Evolutionary conservation across 2,113 vertebrate species (phyloP).

Genomic region (Labeo catla): DNA sequence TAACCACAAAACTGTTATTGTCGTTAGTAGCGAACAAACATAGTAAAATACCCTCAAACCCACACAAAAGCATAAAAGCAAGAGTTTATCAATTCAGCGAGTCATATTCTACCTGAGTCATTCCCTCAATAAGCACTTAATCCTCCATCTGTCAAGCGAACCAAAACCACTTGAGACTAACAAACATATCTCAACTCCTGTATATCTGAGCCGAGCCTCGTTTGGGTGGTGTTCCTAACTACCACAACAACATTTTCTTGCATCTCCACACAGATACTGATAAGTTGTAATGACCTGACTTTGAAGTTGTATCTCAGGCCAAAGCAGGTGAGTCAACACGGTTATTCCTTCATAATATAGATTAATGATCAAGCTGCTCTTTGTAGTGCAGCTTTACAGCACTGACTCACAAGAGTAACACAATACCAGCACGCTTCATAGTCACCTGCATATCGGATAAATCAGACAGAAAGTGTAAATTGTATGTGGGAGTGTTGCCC

Average conservation of each 20-base stretch:
- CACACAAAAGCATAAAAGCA: constrained; percentile 5
- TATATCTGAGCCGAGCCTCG: constrained; percentile 13
- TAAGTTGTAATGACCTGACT: constrained; percentile 28
- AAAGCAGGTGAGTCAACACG: constrained; percentile 51
- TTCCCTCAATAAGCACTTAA: background rate
- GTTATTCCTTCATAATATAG: constrained; percentile 22
- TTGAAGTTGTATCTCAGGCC: constrained; percentile 20
- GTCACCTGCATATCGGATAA: constrained; percentile 24
- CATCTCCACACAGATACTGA: constrained; percentile 27
- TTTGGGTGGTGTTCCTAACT: constrained; percentile 13
- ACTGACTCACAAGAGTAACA: constrained; percentile 42
- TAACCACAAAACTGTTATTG: constrained; percentile 20
- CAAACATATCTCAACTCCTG: constrained; percentile 12
- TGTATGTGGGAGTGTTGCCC: constrained; percentile 44
- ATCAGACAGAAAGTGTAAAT: constrained; percentile 41
- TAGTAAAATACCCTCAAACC: background rate
- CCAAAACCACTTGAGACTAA: background rate
- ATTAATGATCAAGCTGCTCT: constrained; percentile 50
- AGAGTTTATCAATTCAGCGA: background rate
- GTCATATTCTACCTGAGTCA: constrained; percentile 24
- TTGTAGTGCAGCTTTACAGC: constrained; percentile 22
- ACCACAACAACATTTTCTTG: constrained; percentile 22
- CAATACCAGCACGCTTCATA: constrained; percentile 29
- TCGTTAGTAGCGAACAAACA: background rate
- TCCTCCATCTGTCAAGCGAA: background rate